Conservation (phyloP, 2,888 invertebrate genomes). For the Drosophila ustulata region DNA sequence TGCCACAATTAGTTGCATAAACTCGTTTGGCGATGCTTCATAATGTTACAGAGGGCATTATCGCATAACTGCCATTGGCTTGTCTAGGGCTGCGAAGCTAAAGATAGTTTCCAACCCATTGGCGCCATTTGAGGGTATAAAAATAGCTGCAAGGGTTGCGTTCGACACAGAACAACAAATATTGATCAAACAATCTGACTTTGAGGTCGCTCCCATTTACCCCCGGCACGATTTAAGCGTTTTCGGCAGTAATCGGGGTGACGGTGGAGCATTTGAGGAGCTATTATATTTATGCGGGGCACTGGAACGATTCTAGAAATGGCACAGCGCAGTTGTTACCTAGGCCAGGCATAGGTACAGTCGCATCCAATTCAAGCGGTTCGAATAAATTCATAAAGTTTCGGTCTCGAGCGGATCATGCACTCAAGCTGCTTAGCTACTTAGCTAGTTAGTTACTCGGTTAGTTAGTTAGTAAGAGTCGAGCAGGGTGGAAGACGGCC, state of each 20-base stretch:
- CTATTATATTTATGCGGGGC: slow-evolving; percentile 46
- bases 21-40: slow-evolving; percentile 35
- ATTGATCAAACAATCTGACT: slow-evolving; percentile 81
- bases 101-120: slow-evolving; percentile 47
- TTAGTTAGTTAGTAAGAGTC: slow-evolving; percentile 76
- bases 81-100: slow-evolving; percentile 12
- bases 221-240: slow-evolving; percentile 23
- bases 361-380: slow-evolving; percentile 22
- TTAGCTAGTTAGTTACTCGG: slow-evolving; percentile 15
- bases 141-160: slow-evolving; percentile 60
- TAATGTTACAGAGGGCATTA: slow-evolving; percentile 55
- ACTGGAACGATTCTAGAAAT: slow-evolving; percentile 46
- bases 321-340: slow-evolving; percentile 51
- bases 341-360: slow-evolving; percentile 47
- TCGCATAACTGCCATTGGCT: slow-evolving; percentile 43
- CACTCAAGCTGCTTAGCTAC: slow-evolving; percentile 21
- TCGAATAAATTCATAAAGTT: slow-evolving; percentile 36
- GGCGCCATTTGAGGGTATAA: slow-evolving; percentile 54
- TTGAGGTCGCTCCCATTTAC: slow-evolving; percentile 42
- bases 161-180: slow-evolving; percentile 36
- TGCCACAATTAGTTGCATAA: slow-evolving; percentile 79
- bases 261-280: neutral
- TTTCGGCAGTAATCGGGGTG: neutral
- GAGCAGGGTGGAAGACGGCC: slow-evolving; percentile 66
- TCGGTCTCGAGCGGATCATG: slow-evolving; percentile 1